These are phyloP conservation scores for Peromyscus maniculatus DNA, from an alignment of 2,113 vertebrate species.

Conservation along the genomic window DNA sequence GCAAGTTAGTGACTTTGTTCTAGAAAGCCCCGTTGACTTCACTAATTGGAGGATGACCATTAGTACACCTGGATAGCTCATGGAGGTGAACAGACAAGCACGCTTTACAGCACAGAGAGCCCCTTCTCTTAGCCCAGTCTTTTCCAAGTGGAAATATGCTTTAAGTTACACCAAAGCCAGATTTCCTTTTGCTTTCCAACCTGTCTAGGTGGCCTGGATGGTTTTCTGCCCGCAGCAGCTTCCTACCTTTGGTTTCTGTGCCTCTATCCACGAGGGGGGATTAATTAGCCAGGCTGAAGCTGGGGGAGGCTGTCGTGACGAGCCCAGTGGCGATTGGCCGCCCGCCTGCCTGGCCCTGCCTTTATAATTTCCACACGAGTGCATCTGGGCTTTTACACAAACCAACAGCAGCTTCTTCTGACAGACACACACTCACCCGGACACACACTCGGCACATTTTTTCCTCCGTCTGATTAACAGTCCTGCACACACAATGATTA, in stretches of 20 bases:
- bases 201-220: slow-evolving; percentile 83
- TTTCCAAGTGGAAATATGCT: slow-evolving; percentile 79
- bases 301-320: slow-evolving; percentile 93
- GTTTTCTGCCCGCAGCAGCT: slow-evolving; percentile 85
- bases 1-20: slow-evolving; percentile 76
- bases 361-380: slow-evolving; percentile 95
- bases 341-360: slow-evolving; percentile 95
- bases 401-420: slow-evolving; percentile 91
- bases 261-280: slow-evolving; percentile 90
- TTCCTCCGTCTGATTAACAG: slow-evolving; percentile 85
- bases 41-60: slow-evolving; percentile 64
- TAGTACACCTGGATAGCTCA: slow-evolving; percentile 84
- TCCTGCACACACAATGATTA: slow-evolving; percentile 85
- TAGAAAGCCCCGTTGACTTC: slow-evolving; percentile 58
- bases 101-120: slow-evolving; percentile 62
- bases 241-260: slow-evolving; percentile 89
- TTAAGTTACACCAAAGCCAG: slow-evolving; percentile 75
- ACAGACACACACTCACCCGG: slow-evolving; percentile 87
- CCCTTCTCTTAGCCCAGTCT: slow-evolving; percentile 78
- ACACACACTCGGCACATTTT: slow-evolving; percentile 87
- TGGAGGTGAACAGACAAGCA: slow-evolving; percentile 67
- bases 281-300: slow-evolving; percentile 94
- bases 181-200: slow-evolving; percentile 83
- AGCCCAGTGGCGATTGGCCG: slow-evolving; percentile 95
- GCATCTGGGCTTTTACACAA: slow-evolving; percentile 95